Conservation (phyloP, 2,113 vertebrate genomes). For the Notarius lentiginosus region DNA sequence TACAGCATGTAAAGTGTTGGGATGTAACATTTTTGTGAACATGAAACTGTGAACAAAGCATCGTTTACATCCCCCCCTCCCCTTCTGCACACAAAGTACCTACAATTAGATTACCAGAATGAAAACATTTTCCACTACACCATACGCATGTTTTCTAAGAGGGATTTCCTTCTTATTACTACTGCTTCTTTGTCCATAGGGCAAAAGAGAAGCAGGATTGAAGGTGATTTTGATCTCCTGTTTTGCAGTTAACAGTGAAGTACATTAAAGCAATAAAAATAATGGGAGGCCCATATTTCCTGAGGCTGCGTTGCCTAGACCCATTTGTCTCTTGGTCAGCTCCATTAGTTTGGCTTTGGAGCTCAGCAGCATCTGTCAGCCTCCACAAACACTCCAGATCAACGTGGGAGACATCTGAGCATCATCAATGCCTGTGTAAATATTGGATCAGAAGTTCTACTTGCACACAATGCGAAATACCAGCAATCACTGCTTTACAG, state of each 20-base stretch:
- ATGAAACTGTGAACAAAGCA: conserved; percentile 12
- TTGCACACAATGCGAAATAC: conserved; percentile 17
- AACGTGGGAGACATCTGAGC: conserved; percentile 66
- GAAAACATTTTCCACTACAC: conserved; percentile 37
- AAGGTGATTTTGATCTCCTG: conserved; percentile 65
- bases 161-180: conserved; percentile 50
- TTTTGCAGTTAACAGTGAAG: conserved; percentile 74
- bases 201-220: conserved; percentile 53
- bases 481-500: background rate
- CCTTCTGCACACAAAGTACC: conserved; percentile 20
- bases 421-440: conserved; percentile 66
- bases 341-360: conserved; percentile 69
- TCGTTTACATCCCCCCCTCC: background rate
- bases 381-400: conserved; percentile 67
- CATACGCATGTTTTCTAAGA: conserved; percentile 43
- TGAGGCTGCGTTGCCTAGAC: conserved; percentile 66
- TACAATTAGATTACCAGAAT: conserved; percentile 47
- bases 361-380: conserved; percentile 63
- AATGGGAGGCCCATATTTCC: conserved; percentile 68
- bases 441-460: conserved; percentile 68
- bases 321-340: conserved; percentile 75
- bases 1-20: background rate
- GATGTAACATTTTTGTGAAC: background rate
- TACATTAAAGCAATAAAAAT: conserved; percentile 74
- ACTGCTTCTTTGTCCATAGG: conserved; percentile 48